Evolutionary conservation across 1,140 invertebrate species (phyloP).

Genomic region (Diabrotica undecimpunctata): DNA sequence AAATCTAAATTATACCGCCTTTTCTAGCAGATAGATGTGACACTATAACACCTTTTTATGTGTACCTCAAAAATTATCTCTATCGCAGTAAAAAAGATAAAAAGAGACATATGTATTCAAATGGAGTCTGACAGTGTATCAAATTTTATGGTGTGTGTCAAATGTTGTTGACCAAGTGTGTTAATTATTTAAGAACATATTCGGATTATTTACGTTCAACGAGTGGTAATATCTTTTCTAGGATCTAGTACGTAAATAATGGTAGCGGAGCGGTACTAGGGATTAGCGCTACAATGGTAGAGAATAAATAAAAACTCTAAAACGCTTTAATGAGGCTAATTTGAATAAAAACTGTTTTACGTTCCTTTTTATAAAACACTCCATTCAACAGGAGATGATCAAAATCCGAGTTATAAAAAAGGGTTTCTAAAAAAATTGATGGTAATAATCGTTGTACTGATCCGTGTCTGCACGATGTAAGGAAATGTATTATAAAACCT

Average conservation of each 20-base stretch:
- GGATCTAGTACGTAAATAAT: background rate
- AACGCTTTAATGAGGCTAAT: background rate
- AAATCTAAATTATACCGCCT: background rate
- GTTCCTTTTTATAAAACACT: no score
- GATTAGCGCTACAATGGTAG: background rate
- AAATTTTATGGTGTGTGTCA: constrained; percentile 2
- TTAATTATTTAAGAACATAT: background rate
- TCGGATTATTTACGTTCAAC: background rate
- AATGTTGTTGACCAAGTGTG: background rate
- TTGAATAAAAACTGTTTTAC: background rate
- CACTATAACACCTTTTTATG: background rate
- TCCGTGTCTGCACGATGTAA: no score
- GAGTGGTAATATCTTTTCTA: background rate
- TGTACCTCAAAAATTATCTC: background rate
- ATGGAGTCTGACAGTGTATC: background rate
- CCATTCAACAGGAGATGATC: no score
- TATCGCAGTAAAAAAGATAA: background rate
- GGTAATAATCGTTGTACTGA: no score
- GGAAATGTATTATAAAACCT: no score
- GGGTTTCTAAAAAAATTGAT: no score
- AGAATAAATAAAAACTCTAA: no score
- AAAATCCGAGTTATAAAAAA: no score
- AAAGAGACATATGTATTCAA: background rate
- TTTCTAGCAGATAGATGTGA: no score
- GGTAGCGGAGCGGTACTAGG: background rate